These are phyloP conservation scores for Takifugu flavidus DNA, from an alignment of 2,113 vertebrate species.

Conservation along the genomic window DNA sequence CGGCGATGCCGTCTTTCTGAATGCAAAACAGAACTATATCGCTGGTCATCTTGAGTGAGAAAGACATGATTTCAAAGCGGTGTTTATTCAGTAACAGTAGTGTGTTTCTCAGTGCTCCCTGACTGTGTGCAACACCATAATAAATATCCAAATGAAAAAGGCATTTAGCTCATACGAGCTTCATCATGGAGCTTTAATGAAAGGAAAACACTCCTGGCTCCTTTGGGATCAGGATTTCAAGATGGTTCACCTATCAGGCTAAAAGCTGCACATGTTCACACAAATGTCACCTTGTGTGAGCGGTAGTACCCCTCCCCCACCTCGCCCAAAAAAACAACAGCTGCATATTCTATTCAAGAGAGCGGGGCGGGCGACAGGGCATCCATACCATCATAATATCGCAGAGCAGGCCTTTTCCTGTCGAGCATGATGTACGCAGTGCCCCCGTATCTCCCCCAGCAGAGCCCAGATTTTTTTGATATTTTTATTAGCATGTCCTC, in stretches of 20 bases:
- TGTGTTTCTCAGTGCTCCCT: slow-evolving; percentile 22
- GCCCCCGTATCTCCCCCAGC: slow-evolving; percentile 70
- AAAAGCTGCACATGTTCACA: slow-evolving; percentile 18
- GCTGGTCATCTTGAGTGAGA: too few species aligned
- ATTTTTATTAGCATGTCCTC: slow-evolving; percentile 81
- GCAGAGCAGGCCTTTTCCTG: slow-evolving; percentile 55
- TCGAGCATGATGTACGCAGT: slow-evolving; percentile 77
- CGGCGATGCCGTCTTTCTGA: too few species aligned
- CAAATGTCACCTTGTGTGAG: slow-evolving; percentile 69
- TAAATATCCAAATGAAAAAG: slow-evolving; percentile 31
- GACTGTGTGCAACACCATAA: slow-evolving; percentile 10
- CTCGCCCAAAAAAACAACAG: slow-evolving; percentile 45
- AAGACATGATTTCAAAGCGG: not conserved
- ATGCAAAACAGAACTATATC: too few species aligned
- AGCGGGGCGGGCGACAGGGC: slow-evolving; percentile 39
- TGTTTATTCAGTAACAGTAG: slow-evolving; percentile 26
- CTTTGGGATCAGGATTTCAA: slow-evolving; percentile 9
- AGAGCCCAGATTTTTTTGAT: slow-evolving; percentile 80
- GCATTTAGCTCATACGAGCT: slow-evolving; percentile 14
- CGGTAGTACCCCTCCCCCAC: slow-evolving; percentile 5
- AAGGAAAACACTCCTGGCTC: not conserved
- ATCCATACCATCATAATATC: slow-evolving; percentile 49
- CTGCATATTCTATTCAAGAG: slow-evolving; percentile 49
- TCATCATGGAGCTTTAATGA: slow-evolving; percentile 11
- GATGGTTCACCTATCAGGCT: slow-evolving; percentile 18